Percentiles rank a stretch among this genome's conserved stretches.
Evolutionary conservation across 2,888 invertebrate species (phyloP).

Genomic region (Amaurobius ferox): DNA sequence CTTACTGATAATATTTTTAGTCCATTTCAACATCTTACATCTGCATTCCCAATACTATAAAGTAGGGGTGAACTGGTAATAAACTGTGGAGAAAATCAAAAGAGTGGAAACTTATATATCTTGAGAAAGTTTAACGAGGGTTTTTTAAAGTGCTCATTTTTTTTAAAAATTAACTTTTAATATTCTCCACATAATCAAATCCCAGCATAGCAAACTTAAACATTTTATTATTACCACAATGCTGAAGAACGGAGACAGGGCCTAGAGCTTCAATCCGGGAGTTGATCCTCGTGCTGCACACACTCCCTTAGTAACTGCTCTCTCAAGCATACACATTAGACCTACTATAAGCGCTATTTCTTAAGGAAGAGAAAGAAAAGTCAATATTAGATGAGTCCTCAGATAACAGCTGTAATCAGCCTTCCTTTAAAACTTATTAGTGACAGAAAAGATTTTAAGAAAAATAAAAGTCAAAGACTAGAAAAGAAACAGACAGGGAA

Average conservation of each 20-base stretch:
- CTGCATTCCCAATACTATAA: slow-evolving; percentile 67
- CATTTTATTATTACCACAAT: slow-evolving; percentile 70
- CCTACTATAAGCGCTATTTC: slow-evolving; percentile 68
- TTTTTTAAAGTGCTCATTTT: slow-evolving; percentile 8
- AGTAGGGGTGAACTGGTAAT: slow-evolving; percentile 67
- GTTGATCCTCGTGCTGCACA: slow-evolving; percentile 49
- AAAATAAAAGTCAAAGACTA: slow-evolving; percentile 1
- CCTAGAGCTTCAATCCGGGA: slow-evolving; percentile 36
- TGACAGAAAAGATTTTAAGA: slow-evolving; percentile 25
- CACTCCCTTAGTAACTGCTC: slow-evolving; percentile 52
- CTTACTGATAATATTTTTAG: slow-evolving; percentile 69
- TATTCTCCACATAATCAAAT: slow-evolving; percentile 70
- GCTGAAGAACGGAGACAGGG: slow-evolving; percentile 32
- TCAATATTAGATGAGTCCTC: slow-evolving; percentile 60
- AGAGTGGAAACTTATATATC: slow-evolving; percentile 45
- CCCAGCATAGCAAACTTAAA: slow-evolving; percentile 70
- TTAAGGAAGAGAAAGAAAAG: slow-evolving; percentile 70
- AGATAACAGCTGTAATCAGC: slow-evolving; percentile 72
- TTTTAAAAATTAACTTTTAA: slow-evolving; percentile 63
- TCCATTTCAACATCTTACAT: slow-evolving; percentile 66
- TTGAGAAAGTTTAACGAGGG: slow-evolving; percentile 6
- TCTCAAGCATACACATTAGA: slow-evolving; percentile 57
- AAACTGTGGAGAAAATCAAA: slow-evolving; percentile 73
- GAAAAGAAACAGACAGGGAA: neutral
- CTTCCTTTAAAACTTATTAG: slow-evolving; percentile 58